Evolutionary conservation across 1,140 invertebrate species (phyloP), one percentile per base, ranked within the genome.

Genomic region (Apis dorsata): DNA sequence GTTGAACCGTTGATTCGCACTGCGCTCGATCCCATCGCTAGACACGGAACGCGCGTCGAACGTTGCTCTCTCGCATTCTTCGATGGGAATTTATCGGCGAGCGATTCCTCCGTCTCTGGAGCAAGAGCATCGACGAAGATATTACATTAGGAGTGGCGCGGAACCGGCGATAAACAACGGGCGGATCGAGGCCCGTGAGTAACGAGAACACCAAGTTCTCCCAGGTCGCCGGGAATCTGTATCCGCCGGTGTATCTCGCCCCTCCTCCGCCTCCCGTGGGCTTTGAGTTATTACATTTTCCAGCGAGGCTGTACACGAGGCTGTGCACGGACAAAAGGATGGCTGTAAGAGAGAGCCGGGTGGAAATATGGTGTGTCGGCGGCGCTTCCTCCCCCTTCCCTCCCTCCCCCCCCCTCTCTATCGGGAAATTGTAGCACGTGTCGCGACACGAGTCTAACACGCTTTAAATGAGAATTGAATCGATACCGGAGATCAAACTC

Each of bases 231-330:
- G 62, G 34, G 80, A 70, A 77, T 82, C 80, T 34, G 80, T 77
- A 76, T 77, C 73, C 65, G 28, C 12, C 53, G 60, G 24, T 81
- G 79, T 83, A 71, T 78, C 66, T 65, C 17, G 44, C 15, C 11
- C 44, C 17, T 21, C 34, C 74, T n/a, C 12, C 28, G 17, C 57
- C 74, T 55, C 24, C 81, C 69, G 77, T n/a, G 69, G 65, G 77
- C 69, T 80, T 68, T 59, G 70, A 84, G 82, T 84, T 84, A 84
- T 80, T 80, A 66, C 77, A 72, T 80, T 80, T 55, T 72, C 70
- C 49, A 71, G 70, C 55, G 59, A 44, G 72, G 24, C 44, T n/a
- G 63, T 17, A n/a, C 34, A 8, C 65, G 28, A 55, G 51, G 62
- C 62, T 28, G 12, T 55, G 51, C 44, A 21, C 80, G 74, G 49